These are phyloP conservation scores for Petrolisthes cinctipes DNA, from an alignment of 2,888 invertebrate genomes.

Conservation along the genomic window DNA sequence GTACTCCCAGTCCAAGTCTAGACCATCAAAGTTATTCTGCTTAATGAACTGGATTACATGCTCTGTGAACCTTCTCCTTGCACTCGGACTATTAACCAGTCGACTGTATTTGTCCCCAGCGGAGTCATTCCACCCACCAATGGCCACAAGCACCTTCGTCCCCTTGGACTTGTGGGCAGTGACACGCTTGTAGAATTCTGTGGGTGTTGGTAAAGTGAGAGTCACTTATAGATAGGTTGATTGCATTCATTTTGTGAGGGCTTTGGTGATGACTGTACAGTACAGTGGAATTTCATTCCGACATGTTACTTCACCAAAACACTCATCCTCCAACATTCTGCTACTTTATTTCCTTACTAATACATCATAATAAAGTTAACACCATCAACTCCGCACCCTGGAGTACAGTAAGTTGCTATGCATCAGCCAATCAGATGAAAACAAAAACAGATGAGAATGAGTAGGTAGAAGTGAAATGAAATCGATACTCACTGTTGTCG, in stretches of 20 bases:
- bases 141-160: constrained; percentile 83
- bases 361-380: too few relatives aligned
- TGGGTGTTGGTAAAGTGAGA: not conserved
- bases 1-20: constrained; percentile 92
- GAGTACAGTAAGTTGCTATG: too few relatives aligned
- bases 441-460: not conserved
- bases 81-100: constrained; percentile 76
- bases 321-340: too few relatives aligned
- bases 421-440: too few relatives aligned
- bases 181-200: constrained; percentile 86
- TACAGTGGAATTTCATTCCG: too few relatives aligned
- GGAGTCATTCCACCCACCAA: constrained; percentile 89
- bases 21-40: constrained; percentile 83
- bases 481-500: constrained; percentile 66
- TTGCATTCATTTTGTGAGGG: too few relatives aligned
- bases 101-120: constrained; percentile 81
- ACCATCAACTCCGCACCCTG: too few relatives aligned
- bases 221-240: too few relatives aligned
- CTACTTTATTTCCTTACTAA: not conserved
- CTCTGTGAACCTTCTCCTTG: constrained; percentile 76
- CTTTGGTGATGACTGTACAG: too few relatives aligned
- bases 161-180: constrained; percentile 78
- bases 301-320: too few relatives aligned
- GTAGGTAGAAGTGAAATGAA: not conserved
- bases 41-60: constrained; percentile 78